Conservation (phyloP, 35 echinoderm and acorn worm genomes). For the Apostichopus californicus region DNA sequence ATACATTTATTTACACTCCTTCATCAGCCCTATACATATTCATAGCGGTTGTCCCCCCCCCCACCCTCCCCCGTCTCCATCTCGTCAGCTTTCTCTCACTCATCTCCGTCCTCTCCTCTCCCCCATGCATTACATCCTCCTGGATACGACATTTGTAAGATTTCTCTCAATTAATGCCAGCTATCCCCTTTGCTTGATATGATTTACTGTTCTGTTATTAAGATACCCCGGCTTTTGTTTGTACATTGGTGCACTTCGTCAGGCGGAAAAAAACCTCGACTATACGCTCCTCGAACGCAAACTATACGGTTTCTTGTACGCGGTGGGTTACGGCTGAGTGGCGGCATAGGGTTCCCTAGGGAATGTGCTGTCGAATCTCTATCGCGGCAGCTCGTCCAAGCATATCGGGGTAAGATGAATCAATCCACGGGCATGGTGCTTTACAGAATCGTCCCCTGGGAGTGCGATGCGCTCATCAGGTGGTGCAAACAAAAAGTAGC, state of each 20-base stretch:
- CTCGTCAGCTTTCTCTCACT: neutral
- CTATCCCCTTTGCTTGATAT: neutral
- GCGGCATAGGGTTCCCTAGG: conserved; percentile 16
- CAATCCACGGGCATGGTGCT: conserved; percentile 11
- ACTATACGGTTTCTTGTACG: conserved; percentile 15
- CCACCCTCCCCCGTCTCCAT: neutral
- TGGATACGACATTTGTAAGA: conserved; percentile 14
- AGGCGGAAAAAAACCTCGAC: conserved; percentile 46
- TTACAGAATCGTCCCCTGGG: conserved; percentile 10
- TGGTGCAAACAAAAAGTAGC: conserved; percentile 14
- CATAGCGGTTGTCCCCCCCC: neutral
- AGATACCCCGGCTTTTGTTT: conserved; percentile 38
- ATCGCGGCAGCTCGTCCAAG: conserved; percentile 20
- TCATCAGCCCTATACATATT: neutral
- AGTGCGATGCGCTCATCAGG: conserved; percentile 20
- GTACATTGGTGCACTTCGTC: conserved; percentile 47
- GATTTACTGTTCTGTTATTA: conserved; percentile 46
- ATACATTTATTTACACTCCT: neutral
- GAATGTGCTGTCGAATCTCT: conserved; percentile 24
- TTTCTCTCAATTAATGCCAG: conserved; percentile 47
- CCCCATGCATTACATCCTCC: too few relatives aligned
- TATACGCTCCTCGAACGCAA: conserved; percentile 42
- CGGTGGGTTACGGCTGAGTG: conserved; percentile 45
- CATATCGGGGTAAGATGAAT: conserved; percentile 42
- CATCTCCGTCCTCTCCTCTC: neutral